Conservation (phyloP, 2,888 invertebrate genomes). For the Clistopyga incitator region DNA sequence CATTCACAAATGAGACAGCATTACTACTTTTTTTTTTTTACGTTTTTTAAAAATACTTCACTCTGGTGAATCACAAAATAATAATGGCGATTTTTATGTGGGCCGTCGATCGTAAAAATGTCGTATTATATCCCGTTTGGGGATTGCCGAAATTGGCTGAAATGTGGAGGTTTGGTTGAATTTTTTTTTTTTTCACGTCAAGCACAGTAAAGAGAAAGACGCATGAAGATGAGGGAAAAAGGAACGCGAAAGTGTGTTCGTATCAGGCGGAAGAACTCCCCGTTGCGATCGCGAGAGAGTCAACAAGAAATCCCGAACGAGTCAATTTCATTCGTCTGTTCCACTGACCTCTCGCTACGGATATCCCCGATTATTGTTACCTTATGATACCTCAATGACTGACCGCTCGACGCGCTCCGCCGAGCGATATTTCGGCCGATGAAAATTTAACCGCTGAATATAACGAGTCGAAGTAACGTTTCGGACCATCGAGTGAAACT, state of each 20-base stretch:
- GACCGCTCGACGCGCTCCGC: neutral
- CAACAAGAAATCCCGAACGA: slow-evolving; percentile 50
- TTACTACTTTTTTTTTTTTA: neutral
- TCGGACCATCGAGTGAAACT: slow-evolving; percentile 1
- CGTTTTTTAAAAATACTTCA: slow-evolving; percentile 28
- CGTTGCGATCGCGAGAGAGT: slow-evolving; percentile 37
- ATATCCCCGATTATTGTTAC: slow-evolving; percentile 60
- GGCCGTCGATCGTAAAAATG: slow-evolving; percentile 58
- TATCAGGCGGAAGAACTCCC: slow-evolving; percentile 29
- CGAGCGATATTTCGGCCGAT: neutral
- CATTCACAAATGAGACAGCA: neutral
- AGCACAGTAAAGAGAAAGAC: too few relatives aligned
- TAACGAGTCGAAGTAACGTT: neutral
- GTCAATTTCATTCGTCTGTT: slow-evolving; percentile 67
- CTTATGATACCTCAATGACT: slow-evolving; percentile 41
- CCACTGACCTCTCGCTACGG: slow-evolving; percentile 67
- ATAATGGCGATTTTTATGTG: slow-evolving; percentile 55
- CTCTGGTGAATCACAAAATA: slow-evolving; percentile 29
- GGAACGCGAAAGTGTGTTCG: slow-evolving; percentile 57
- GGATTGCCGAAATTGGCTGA: neutral
- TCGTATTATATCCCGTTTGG: slow-evolving; percentile 55
- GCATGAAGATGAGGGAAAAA: slow-evolving; percentile 1
- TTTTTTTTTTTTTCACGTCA: too few relatives aligned
- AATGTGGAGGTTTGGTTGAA: too few relatives aligned
- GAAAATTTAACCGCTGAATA: slow-evolving; percentile 12